Conservation (phyloP, 2,113 vertebrate genomes). For the Phalacrocorax brasilianus region DNA sequence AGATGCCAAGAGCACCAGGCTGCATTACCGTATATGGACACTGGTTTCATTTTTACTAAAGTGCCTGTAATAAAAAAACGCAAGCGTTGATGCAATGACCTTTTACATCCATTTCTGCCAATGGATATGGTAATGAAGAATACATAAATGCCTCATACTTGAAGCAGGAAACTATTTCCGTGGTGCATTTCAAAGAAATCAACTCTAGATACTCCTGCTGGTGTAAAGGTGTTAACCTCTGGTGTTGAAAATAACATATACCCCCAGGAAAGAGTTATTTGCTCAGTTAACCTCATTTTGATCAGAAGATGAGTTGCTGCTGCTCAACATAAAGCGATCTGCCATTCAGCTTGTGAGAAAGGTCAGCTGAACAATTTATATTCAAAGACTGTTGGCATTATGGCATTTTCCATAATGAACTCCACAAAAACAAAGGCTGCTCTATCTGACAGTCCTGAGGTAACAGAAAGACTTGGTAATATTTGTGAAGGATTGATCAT, state of each 20-base stretch:
- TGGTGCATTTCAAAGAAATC: not conserved
- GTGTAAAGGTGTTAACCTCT: not conserved
- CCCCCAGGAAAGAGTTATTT: not conserved
- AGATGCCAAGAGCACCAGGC: not conserved
- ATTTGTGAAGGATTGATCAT: not conserved
- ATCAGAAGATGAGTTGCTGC: not conserved
- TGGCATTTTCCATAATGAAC: not conserved
- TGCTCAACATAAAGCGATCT: not conserved
- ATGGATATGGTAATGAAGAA: not conserved
- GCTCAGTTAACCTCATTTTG: not conserved
- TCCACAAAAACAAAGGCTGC: not conserved
- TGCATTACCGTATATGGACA: not conserved
- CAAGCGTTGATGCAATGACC: not conserved
- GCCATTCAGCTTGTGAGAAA: not conserved
- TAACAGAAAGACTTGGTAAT: not conserved
- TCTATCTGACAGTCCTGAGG: not conserved
- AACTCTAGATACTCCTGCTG: not conserved
- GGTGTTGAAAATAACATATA: not conserved
- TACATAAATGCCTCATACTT: not conserved
- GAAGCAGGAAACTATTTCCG: not conserved
- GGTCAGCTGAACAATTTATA: slow-evolving; percentile 21
- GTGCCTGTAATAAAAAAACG: not conserved
- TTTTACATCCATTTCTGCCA: not conserved
- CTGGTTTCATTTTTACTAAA: slow-evolving; percentile 12
- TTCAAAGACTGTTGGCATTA: not conserved